Percentiles rank a stretch among this genome's conserved stretches.
These are phyloP conservation scores for Dreissena polymorpha DNA, from an alignment of 1,140 invertebrate genomes.

Conservation along the genomic window DNA sequence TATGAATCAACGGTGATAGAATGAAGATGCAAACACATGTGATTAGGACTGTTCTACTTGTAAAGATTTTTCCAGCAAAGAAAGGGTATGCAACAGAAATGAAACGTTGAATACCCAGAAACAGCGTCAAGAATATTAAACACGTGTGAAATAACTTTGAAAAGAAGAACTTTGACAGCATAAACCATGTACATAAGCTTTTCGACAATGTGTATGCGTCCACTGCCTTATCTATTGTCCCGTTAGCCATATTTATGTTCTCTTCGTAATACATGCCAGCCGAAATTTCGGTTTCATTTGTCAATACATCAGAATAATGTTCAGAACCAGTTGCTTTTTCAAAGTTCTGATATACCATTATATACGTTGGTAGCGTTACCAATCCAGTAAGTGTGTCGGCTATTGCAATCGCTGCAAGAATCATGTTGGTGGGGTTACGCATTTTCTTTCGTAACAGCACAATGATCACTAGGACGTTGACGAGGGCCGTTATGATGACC, in stretches of 20 bases:
- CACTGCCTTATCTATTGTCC: not conserved
- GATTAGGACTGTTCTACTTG: not conserved
- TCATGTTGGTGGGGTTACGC: constrained; percentile 33
- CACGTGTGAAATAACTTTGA: constrained; percentile 40
- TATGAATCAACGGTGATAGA: constrained; percentile 14
- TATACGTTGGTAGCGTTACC: constrained; percentile 41
- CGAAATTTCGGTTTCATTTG: not conserved
- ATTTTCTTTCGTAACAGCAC: constrained; percentile 34
- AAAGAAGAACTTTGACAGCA: constrained; percentile 42
- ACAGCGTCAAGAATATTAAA: constrained; percentile 43
- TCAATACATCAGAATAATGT: not conserved
- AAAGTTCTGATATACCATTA: constrained; percentile 19
- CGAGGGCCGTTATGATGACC: constrained; percentile 11
- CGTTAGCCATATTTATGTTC: not conserved
- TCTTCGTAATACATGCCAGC: not conserved
- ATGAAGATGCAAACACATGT: not conserved
- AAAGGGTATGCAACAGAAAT: constrained; percentile 34
- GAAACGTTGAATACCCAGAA: constrained; percentile 43
- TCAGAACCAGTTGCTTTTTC: not conserved
- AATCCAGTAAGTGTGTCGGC: constrained; percentile 40
- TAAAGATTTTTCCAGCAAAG: not conserved
- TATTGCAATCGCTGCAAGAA: constrained; percentile 40
- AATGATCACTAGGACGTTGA: constrained; percentile 14
- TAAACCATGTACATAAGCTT: constrained; percentile 22
- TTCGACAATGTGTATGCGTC: constrained; percentile 4